Evolutionary conservation across 2,113 vertebrate species (phyloP).

Genomic region (Nicator chloris): DNA sequence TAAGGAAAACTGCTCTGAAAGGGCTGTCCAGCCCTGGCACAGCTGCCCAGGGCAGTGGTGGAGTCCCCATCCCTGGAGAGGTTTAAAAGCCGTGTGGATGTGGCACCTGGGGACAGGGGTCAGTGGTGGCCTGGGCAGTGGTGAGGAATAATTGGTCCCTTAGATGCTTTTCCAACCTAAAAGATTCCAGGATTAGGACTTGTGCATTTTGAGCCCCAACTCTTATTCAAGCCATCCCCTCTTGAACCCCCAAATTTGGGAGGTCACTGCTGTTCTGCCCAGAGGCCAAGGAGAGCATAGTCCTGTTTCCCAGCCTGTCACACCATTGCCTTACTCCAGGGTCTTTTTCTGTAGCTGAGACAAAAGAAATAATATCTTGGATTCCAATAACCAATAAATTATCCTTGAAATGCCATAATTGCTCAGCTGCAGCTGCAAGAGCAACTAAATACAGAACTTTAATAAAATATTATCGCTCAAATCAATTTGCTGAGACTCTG

Average conservation of each 20-base stretch:
- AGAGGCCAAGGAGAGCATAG: not conserved
- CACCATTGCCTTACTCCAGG: not conserved
- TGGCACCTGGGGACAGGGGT: not conserved
- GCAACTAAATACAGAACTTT: conserved; percentile 23
- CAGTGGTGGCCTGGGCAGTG: not conserved
- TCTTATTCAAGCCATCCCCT: not conserved
- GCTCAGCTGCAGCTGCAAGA: conserved; percentile 12
- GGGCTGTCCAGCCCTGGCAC: rapidly evolving
- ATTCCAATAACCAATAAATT: conserved; percentile 19
- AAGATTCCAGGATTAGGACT: not conserved
- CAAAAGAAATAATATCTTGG: not conserved
- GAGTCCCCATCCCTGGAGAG: too few relatives aligned
- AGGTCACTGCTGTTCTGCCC: not conserved
- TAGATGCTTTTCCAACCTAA: not conserved
- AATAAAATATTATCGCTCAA: conserved; percentile 8
- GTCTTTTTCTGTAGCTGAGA: not conserved
- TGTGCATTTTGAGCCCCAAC: too few relatives aligned
- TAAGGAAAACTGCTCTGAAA: not conserved
- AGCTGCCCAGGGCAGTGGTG: not conserved
- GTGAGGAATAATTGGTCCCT: not conserved
- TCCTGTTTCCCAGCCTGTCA: not conserved
- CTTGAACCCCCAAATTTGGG: not conserved
- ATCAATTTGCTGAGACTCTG: conserved; percentile 15
- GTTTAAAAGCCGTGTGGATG: rapidly evolving
- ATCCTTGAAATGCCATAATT: conserved; percentile 24